Evolutionary conservation across 2,797 vertebrate genomes (phyloP).

Genomic region (Florisuga fusca): DNA sequence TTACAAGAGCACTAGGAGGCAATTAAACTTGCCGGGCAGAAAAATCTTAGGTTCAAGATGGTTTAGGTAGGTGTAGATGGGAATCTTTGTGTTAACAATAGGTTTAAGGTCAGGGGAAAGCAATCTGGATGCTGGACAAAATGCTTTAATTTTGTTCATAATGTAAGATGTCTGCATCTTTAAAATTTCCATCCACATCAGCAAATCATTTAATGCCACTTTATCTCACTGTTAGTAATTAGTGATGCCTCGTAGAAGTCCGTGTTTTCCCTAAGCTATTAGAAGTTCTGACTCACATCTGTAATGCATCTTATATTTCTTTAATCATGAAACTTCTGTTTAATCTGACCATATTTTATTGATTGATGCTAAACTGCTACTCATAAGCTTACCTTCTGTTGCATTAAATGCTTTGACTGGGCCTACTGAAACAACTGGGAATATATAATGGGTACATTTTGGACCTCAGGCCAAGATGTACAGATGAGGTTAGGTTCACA

Average conservation of each 20-base stretch:
- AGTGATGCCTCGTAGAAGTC: neutral
- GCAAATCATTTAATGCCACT: slow-evolving; percentile 5
- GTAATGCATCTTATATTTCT: neutral
- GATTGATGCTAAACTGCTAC: neutral
- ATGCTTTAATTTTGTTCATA: neutral
- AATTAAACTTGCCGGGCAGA: neutral
- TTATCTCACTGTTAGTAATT: neutral
- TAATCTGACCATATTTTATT: neutral
- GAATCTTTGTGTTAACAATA: neutral
- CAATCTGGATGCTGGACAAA: neutral
- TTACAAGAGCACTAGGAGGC: neutral
- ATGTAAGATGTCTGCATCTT: neutral
- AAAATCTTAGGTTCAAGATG: neutral
- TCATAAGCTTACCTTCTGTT: neutral
- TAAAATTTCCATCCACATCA: neutral
- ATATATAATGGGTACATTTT: neutral
- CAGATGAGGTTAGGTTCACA: neutral
- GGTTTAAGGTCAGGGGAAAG: neutral
- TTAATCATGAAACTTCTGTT: neutral
- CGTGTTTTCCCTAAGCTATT: neutral
- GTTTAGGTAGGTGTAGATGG: neutral
- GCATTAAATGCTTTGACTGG: neutral
- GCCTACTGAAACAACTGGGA: neutral
- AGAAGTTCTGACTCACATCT: neutral
- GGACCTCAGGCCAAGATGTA: neutral